phyloP scores from a whole-genome alignment of 2,888 invertebrate species.

The Mactromeris polynyma region DNA sequence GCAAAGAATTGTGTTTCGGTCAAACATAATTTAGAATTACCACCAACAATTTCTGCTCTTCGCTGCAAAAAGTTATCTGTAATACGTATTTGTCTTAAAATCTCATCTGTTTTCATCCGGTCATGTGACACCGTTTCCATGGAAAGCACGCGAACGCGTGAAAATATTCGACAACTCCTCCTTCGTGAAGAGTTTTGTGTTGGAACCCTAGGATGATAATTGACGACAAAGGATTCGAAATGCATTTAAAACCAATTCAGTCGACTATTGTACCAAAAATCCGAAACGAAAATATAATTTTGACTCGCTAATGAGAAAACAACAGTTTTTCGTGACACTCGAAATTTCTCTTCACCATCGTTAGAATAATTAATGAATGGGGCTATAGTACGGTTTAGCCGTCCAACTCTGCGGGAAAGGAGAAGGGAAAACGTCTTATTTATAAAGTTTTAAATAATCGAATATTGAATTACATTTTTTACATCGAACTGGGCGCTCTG shows the following conservation, averaged over 20 bases:
- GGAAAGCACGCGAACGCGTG: conserved; percentile 43
- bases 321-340: conserved; percentile 30
- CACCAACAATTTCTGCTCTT: too few species aligned
- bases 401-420: neutral
- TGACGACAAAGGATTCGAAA: conserved; percentile 41
- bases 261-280: conserved; percentile 27
- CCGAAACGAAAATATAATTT: conserved; percentile 38
- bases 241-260: conserved; percentile 47
- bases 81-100: neutral
- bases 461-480: neutral
- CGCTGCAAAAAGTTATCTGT: neutral
- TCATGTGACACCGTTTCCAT: conserved; percentile 44
- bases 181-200: conserved; percentile 34
- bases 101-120: conserved; percentile 12
- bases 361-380: neutral
- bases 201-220: conserved; percentile 29
- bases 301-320: conserved; percentile 42
- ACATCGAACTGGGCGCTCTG: neutral
- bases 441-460: neutral
- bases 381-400: neutral
- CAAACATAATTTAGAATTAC: too few species aligned
- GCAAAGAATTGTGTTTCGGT: too few species aligned
- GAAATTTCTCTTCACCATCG: neutral
- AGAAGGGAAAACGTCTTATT: neutral
- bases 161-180: conserved; percentile 41